These are phyloP conservation scores for Epizoanthus illoricatus DNA, from an alignment of 92 coral and sea anemone genomes.

Conservation along the genomic window DNA sequence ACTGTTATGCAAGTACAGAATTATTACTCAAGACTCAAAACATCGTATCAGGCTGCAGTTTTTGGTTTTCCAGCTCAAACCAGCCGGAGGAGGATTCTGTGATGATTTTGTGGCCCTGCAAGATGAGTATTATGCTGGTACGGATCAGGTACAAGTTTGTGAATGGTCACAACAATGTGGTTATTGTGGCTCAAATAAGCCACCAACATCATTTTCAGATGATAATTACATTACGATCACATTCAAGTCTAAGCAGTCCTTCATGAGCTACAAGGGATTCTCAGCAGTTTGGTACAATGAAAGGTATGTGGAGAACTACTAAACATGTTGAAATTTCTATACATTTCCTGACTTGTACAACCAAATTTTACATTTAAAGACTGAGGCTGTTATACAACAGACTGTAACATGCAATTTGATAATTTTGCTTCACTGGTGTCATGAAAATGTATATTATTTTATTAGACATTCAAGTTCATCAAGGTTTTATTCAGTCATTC, in stretches of 20 bases:
- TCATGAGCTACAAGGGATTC: background rate
- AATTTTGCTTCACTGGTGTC: no score
- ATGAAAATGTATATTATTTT: no score
- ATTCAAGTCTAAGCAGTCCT: background rate
- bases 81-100: background rate
- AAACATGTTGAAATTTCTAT: no score
- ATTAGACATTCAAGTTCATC: no score
- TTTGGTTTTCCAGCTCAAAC: conserved; percentile 6
- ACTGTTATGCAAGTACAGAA: background rate
- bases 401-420: no score
- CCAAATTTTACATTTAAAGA: no score
- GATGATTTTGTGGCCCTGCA: conserved; percentile 3
- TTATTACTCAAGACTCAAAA: conserved; percentile 3
- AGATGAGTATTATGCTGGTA: background rate
- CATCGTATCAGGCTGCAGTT: conserved; percentile 32
- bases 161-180: background rate
- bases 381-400: no score
- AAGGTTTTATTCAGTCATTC: no score
- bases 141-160: background rate
- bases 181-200: conserved; percentile 18
- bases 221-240: conserved; percentile 7
- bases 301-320: background rate
- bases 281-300: conserved; percentile 32
- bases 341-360: no score
- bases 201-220: conserved; percentile 14